A percentile compares a stretch with the other conserved stretches of the same genome.
Conservation (phyloP, 2,113 vertebrate species). For the Ifrita kowaldi region DNA sequence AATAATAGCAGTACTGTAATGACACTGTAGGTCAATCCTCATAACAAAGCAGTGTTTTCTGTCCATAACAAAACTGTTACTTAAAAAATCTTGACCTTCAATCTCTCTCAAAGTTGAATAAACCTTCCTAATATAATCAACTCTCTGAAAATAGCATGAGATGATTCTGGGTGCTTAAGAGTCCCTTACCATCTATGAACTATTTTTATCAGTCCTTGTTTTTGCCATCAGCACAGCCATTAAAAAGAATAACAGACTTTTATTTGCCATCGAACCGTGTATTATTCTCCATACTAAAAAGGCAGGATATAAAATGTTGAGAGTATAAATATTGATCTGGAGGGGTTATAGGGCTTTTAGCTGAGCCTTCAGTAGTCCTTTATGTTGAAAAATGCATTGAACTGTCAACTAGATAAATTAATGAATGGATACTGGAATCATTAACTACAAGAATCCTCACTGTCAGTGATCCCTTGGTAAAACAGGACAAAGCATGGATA, state of each 20-base stretch:
- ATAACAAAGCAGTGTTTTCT: not conserved
- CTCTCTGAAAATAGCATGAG: not conserved
- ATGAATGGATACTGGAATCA: not conserved
- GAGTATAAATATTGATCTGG: conserved; percentile 26
- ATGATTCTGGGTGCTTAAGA: not conserved
- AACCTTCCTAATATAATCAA: not conserved
- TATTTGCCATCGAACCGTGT: not conserved
- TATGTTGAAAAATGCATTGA: conserved; percentile 9
- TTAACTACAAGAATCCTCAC: not conserved
- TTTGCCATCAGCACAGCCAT: not conserved
- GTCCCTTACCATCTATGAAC: not conserved
- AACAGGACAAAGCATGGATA: not conserved
- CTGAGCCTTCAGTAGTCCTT: not conserved
- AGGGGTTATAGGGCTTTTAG: not conserved
- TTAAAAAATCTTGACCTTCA: not conserved
- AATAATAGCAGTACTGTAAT: not conserved
- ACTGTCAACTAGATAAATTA: not conserved
- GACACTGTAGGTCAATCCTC: not conserved
- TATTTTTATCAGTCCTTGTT: not conserved
- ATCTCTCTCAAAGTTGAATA: not conserved
- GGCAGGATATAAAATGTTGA: conserved; percentile 2
- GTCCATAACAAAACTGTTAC: not conserved
- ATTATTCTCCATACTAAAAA: conserved; percentile 20
- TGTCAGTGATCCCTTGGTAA: not conserved
- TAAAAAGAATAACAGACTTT: not conserved